phyloP scores from a whole-genome alignment of 2,888 invertebrate genomes.

The Patella depressa region DNA sequence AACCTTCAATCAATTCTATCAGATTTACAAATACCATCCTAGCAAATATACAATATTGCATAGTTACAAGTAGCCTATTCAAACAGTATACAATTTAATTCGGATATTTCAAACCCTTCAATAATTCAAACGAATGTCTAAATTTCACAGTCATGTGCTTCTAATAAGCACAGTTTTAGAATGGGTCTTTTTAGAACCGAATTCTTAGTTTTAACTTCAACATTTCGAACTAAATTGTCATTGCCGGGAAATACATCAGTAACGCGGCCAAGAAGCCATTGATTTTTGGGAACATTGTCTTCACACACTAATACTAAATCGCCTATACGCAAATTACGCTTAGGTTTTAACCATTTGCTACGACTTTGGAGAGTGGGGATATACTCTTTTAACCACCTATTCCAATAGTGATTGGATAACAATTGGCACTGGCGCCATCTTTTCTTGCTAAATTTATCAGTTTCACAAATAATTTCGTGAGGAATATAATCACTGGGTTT shows the following conservation, averaged over 20 bases:
- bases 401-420: not conserved
- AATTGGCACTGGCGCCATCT: constrained; percentile 2
- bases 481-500: not conserved
- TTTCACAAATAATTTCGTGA: not conserved
- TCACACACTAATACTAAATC: not conserved
- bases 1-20: too few species aligned
- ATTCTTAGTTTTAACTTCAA: not conserved
- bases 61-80: too few species aligned
- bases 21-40: too few species aligned
- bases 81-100: too few species aligned
- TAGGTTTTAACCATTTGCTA: not conserved
- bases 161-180: not conserved
- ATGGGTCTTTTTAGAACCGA: not conserved
- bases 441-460: not conserved
- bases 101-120: not conserved
- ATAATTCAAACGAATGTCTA: not conserved
- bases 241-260: not conserved
- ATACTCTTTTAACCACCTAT: not conserved
- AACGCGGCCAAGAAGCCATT: constrained; percentile 33
- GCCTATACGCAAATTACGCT: not conserved
- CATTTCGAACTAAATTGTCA: not conserved
- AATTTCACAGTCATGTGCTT: not conserved
- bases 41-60: too few species aligned
- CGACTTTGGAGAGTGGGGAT: not conserved
- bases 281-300: constrained; percentile 12